Percentiles rank a stretch among this genome's conserved stretches.
Evolutionary conservation across 2,113 vertebrate species (phyloP).

Genomic region (Hiodon tergisus): DNA sequence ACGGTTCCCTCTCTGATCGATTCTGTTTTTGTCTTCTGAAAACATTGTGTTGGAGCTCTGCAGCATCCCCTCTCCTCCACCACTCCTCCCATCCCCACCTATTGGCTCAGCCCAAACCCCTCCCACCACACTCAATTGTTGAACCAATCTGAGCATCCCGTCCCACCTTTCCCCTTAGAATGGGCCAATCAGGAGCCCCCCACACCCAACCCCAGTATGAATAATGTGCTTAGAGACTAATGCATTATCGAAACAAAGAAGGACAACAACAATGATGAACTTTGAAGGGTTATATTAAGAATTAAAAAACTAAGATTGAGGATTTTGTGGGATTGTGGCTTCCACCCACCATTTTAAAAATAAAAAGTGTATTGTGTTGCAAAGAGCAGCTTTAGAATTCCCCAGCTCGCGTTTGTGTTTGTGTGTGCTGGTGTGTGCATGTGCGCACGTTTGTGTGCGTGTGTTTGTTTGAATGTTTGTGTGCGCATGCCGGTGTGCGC

Average conservation of each 20-base stretch:
- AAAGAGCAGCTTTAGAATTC: not conserved
- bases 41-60: constrained; percentile 63
- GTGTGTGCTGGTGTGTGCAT: constrained; percentile 1
- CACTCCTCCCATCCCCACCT: not conserved
- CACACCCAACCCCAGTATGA: constrained; percentile 12
- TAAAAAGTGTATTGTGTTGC: not conserved
- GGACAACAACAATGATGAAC: too few species aligned
- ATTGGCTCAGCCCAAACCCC: constrained; percentile 29
- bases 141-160: constrained; percentile 43
- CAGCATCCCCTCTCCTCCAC: constrained; percentile 59
- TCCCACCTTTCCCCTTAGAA: constrained; percentile 36
- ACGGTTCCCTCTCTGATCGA: constrained; percentile 54
- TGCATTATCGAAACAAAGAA: too few species aligned
- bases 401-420: not conserved
- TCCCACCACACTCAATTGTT: constrained; percentile 46
- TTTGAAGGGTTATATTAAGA: too few species aligned
- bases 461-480: constrained; percentile 19
- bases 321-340: too few species aligned
- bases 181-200: constrained; percentile 37
- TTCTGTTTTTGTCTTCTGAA: constrained; percentile 59
- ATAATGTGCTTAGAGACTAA: not conserved
- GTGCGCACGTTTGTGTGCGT: constrained; percentile 17
- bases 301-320: too few species aligned
- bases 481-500: constrained; percentile 2
- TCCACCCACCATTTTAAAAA: too few species aligned